A percentile compares a stretch with the other conserved stretches of the same genome.
These are phyloP conservation scores for Drosophila meridiana DNA, from an alignment of 2,888 invertebrate genomes.

Conservation along the genomic window DNA sequence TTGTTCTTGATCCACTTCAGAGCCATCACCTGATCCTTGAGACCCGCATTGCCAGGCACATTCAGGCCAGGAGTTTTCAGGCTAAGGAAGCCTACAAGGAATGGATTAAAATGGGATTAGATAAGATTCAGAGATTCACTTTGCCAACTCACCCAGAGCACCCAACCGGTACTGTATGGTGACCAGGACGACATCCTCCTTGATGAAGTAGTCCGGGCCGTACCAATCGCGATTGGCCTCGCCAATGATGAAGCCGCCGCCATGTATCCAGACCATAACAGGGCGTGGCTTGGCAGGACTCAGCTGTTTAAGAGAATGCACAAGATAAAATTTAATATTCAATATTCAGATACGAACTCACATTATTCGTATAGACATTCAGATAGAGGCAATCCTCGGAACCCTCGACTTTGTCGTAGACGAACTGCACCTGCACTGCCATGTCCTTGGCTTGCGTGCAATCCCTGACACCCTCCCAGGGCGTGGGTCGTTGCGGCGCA, in stretches of 20 bases:
- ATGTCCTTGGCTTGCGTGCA: slow-evolving; percentile 81
- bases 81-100: slow-evolving; percentile 85
- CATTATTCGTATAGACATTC: slow-evolving; percentile 85
- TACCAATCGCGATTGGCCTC: slow-evolving; percentile 83
- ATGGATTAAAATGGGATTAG: neutral
- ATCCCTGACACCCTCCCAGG: slow-evolving; percentile 85
- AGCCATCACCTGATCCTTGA: slow-evolving; percentile 86
- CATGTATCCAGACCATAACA: slow-evolving; percentile 86
- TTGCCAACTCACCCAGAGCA: slow-evolving; percentile 78
- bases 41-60: slow-evolving; percentile 86
- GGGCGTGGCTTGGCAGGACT: slow-evolving; percentile 80
- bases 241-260: slow-evolving; percentile 85
- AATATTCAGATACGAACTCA: slow-evolving; percentile 50
- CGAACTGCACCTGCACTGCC: slow-evolving; percentile 81
- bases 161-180: slow-evolving; percentile 86
- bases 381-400: slow-evolving; percentile 87
- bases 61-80: slow-evolving; percentile 84
- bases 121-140: too few relatives aligned
- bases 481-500: slow-evolving; percentile 85
- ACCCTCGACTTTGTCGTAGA: slow-evolving; percentile 84
- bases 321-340: neutral
- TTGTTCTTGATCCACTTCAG: slow-evolving; percentile 86
- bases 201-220: slow-evolving; percentile 86
- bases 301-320: slow-evolving; percentile 50
- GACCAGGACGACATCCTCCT: slow-evolving; percentile 85